These are phyloP conservation scores for Clavelina lepadiformis DNA, from an alignment of 23 tunicate species.

Conservation along the genomic window DNA sequence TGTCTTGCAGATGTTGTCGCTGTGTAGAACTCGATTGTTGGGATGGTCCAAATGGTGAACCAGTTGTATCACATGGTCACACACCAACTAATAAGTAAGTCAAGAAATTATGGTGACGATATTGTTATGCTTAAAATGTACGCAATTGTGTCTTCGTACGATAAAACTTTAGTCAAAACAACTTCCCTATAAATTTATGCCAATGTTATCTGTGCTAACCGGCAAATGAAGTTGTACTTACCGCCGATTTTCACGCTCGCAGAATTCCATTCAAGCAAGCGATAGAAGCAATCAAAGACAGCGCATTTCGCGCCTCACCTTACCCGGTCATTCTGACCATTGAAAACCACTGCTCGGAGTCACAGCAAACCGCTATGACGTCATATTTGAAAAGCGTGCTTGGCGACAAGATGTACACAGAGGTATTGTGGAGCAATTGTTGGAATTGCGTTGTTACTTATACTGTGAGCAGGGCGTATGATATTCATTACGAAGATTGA, in stretches of 20 bases:
- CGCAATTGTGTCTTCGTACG: no score
- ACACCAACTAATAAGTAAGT: constrained; percentile 69
- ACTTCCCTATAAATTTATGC: no score
- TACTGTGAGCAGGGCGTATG: no score
- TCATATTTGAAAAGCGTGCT: constrained; percentile 21
- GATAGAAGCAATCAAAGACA: constrained; percentile 75
- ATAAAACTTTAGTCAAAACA: no score
- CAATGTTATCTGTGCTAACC: no score
- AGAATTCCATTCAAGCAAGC: constrained; percentile 76
- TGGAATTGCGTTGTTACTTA: no score
- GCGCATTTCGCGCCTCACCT: constrained; percentile 71
- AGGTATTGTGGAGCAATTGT: no score
- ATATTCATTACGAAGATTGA: no score
- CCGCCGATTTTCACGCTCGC: background rate
- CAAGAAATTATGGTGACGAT: no score
- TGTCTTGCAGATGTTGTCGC: constrained; percentile 85
- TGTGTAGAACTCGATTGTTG: constrained; percentile 96
- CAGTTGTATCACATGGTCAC: constrained; percentile 80
- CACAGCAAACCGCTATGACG: constrained; percentile 68
- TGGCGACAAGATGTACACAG: constrained; percentile 55
- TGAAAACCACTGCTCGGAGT: constrained; percentile 86
- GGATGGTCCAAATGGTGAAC: constrained; percentile 87
- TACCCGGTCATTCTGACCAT: constrained; percentile 86
- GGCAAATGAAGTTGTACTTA: no score
- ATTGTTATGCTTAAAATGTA: no score